Evolutionary conservation across 2,797 vertebrate species (phyloP).

Genomic region (Lates japonicus): DNA sequence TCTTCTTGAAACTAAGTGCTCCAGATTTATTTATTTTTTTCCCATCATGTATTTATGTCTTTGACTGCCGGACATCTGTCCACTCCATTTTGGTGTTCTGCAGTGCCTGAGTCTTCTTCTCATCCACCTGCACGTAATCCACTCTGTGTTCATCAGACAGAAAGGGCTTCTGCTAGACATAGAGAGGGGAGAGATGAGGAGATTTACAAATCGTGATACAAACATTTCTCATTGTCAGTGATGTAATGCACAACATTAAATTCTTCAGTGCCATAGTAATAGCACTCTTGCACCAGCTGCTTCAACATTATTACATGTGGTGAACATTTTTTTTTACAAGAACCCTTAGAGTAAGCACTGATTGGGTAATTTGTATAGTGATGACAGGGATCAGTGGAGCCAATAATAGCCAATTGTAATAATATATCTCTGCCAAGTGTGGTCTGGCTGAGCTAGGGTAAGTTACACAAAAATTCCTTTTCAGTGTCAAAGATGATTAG

Average conservation of each 20-base stretch:
- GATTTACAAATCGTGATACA: neutral
- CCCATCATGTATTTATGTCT: conserved; percentile 79
- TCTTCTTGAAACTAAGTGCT: conserved; percentile 29
- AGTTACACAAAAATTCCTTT: conserved; percentile 5
- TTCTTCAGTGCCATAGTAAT: neutral
- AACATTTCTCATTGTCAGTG: neutral
- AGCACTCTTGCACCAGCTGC: neutral
- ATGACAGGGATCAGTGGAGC: conserved; percentile 2
- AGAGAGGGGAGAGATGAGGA: conserved; percentile 19
- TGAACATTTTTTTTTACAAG: neutral
- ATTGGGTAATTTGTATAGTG: conserved; percentile 8
- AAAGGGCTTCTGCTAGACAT: conserved; percentile 87
- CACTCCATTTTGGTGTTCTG: conserved; percentile 97
- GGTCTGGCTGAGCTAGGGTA: neutral
- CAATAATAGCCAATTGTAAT: conserved; percentile 1
- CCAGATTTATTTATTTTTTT: neutral
- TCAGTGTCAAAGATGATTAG: conserved; percentile 5
- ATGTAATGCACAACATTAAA: neutral
- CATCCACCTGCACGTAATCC: conserved; percentile 97
- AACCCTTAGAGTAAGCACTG: neutral
- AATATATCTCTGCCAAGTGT: neutral
- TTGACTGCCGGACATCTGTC: conserved; percentile 95
- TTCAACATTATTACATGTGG: neutral
- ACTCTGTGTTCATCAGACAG: conserved; percentile 91
- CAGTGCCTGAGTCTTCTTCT: conserved; percentile 97